A percentile compares a stretch with the other conserved stretches of the same genome.
Evolutionary conservation across 2,113 vertebrate genomes (phyloP).

Genomic region (Pionites leucogaster): DNA sequence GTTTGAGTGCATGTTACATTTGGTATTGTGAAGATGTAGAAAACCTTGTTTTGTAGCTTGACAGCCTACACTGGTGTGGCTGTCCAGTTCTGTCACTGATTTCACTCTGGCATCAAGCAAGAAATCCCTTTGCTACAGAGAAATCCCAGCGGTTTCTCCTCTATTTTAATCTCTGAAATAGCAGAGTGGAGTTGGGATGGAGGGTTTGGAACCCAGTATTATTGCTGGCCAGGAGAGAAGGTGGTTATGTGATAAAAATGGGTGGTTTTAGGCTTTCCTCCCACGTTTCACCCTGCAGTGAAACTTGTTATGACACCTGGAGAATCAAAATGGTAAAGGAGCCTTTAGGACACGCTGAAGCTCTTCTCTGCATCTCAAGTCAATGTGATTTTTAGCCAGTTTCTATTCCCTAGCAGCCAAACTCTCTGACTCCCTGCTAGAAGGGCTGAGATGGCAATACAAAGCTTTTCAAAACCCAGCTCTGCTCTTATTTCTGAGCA

Average conservation of each 20-base stretch:
- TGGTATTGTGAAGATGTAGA: rapidly evolving
- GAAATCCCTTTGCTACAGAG: not conserved
- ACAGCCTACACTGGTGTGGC: rapidly evolving
- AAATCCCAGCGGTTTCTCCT: not conserved
- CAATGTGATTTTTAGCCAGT: not conserved
- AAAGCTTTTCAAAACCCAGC: not conserved
- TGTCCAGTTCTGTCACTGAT: not conserved
- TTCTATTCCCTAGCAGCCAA: not conserved
- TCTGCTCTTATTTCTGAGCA: not conserved
- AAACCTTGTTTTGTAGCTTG: not conserved
- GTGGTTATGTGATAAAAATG: rapidly evolving
- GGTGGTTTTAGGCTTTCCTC: not conserved
- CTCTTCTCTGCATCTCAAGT: not conserved
- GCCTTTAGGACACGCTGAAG: not conserved
- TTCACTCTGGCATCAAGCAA: not conserved
- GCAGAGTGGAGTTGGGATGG: rapidly evolving
- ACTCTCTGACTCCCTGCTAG: not conserved
- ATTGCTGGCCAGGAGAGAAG: not conserved
- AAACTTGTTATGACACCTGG: not conserved
- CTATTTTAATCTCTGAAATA: not conserved
- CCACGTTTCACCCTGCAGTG: not conserved
- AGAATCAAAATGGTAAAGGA: not conserved
- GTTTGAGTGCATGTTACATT: not conserved
- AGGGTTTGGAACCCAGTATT: not conserved
- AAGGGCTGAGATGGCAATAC: not conserved